Evolutionary conservation across 2,797 vertebrate genomes (phyloP), one percentile per base, ranked within the genome.

Genomic region (Spinus pinus): DNA sequence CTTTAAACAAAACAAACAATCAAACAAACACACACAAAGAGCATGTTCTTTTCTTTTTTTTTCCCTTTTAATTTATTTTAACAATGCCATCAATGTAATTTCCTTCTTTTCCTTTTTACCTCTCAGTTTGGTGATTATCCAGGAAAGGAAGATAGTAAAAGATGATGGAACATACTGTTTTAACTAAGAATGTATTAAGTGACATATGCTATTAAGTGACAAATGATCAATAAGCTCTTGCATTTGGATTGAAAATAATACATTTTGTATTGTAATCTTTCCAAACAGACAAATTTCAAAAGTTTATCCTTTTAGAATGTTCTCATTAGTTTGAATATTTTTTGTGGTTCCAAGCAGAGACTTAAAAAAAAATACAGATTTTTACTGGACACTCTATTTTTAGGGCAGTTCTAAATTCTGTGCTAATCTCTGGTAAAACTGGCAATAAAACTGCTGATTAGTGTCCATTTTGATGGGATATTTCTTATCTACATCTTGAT

Each of bases 1-100:
- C 8, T 14, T 42, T 23, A 35, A 60, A 35, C 9, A 47, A 60
- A 88, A 3, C 4, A 28, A 22, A 22, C 15, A 74, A 35, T 8
- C 47, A 60, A 88, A 3, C 4, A 28, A 22, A 22, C 15, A 74
- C n/a, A 65, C 9, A 56, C 3, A 6, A 30, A 20, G 5, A 42
- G 0, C 2, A 14, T 1, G 0, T 11, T 7, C 1, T 10, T 44
- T 33, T 4, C 10, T 12, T 9, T n/a, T 21, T n/a, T 56, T 10
- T 15, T 5, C 39, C 35, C 39, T 16, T 21, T 41, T 31, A 17
- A 41, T 50, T n/a, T 0, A 42, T 78, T 61, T 73, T 46, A 23
- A 50, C 2, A 30, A 14, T n/a, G 4, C 12, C 4, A 57, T 64
- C 15, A 22, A 3, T 41, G 19, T 39, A 0, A 35, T 71, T 81